Conservation (phyloP, 2,888 invertebrate species). For the Coelinius sp. region DNA sequence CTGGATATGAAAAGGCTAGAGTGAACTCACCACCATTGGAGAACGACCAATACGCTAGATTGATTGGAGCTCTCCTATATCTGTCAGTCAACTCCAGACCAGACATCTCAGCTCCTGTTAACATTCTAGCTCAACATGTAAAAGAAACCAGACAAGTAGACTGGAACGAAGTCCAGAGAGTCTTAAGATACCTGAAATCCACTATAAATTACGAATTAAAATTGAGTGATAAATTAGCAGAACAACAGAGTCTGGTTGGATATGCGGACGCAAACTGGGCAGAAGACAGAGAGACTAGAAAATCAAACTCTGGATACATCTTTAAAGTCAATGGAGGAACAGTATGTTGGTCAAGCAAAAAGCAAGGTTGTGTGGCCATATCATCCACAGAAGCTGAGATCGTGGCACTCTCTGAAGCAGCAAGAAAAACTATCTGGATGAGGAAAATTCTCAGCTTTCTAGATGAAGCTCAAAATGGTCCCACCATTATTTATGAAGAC, state of each 20-base stretch:
- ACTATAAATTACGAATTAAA: constrained; percentile 14
- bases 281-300: not conserved
- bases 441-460: not conserved
- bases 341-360: not conserved
- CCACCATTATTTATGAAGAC: constrained; percentile 48
- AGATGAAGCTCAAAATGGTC: not conserved
- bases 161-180: constrained; percentile 26
- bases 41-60: not conserved
- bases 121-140: constrained; percentile 10
- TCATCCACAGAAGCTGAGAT: not conserved
- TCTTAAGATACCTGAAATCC: constrained; percentile 24
- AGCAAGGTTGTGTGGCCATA: not conserved
- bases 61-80: constrained; percentile 30
- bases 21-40: not conserved
- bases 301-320: not conserved
- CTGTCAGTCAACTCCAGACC: constrained; percentile 27
- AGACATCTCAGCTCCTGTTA: constrained; percentile 23
- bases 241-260: not conserved
- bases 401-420: not conserved
- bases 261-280: constrained; percentile 31
- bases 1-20: not conserved
- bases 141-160: constrained; percentile 4
- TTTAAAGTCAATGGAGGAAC: not conserved
- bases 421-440: not conserved
- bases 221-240: not conserved